A percentile compares a stretch with the other conserved stretches of the same genome.
phyloP scores from a whole-genome alignment of 2,113 vertebrate species.

The Lophochroa leadbeateri region DNA sequence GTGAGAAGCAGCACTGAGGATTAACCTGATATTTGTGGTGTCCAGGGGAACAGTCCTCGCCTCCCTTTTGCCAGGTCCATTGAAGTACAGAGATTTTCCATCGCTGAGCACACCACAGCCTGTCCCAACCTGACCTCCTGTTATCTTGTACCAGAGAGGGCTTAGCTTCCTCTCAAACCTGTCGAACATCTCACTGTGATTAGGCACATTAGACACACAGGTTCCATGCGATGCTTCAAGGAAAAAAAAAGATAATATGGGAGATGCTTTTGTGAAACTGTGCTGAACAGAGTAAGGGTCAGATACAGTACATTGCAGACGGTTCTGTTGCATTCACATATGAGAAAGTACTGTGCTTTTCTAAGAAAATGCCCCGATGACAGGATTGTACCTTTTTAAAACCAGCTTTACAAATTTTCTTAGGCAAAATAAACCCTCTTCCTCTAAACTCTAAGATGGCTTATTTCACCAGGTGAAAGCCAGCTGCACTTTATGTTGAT shows the following conservation, averaged over 20 bases:
- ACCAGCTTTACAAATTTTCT: not conserved
- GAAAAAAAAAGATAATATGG: constrained; percentile 30
- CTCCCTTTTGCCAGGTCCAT: constrained; percentile 88
- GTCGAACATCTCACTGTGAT: constrained; percentile 91
- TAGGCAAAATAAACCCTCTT: not conserved
- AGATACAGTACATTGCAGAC: not conserved
- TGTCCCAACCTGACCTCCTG: constrained; percentile 87
- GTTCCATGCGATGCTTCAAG: constrained; percentile 89
- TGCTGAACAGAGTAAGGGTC: not conserved
- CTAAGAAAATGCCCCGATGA: not conserved
- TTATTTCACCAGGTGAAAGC: not conserved
- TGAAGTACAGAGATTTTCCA: constrained; percentile 94
- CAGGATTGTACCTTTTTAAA: not conserved
- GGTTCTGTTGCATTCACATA: not conserved
- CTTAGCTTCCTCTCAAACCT: constrained; percentile 96
- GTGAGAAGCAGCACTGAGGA: not conserved
- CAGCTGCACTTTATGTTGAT: not conserved
- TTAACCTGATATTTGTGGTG: constrained; percentile 91
- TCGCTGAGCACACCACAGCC: constrained; percentile 92
- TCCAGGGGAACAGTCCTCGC: constrained; percentile 90
- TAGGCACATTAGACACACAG: constrained; percentile 88
- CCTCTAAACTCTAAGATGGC: not conserved
- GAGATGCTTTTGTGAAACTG: constrained; percentile 42
- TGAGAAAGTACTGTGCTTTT: not conserved
- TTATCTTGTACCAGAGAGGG: constrained; percentile 93